Evolutionary conservation across 1,140 invertebrate species (phyloP).

Genomic region (Hypsibius dujardini): DNA sequence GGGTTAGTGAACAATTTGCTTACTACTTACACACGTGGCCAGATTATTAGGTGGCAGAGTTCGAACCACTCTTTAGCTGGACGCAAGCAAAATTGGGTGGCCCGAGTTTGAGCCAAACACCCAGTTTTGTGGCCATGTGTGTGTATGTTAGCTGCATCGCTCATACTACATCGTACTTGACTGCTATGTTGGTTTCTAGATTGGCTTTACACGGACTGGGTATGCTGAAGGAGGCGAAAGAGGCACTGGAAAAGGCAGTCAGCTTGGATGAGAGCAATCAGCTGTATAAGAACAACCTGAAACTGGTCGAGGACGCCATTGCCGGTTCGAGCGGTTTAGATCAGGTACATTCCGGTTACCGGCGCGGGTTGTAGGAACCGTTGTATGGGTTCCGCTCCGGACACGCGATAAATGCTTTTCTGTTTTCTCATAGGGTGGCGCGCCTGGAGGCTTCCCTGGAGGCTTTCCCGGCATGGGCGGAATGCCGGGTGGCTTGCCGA

Average conservation of each 20-base stretch:
- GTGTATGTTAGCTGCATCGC: too few species aligned
- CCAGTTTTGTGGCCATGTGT: too few species aligned
- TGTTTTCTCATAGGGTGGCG: too few species aligned
- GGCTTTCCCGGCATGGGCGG: conserved; percentile 7
- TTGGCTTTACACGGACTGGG: conserved; percentile 68
- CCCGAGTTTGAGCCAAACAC: too few species aligned
- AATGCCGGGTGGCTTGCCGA: not conserved
- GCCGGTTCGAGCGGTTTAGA: not conserved
- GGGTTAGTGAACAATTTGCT: conserved; percentile 40
- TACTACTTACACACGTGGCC: too few species aligned
- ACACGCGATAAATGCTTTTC: too few species aligned
- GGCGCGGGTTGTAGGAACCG: too few species aligned
- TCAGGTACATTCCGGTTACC: too few species aligned
- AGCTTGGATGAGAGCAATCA: conserved; percentile 80
- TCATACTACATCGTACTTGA: too few species aligned
- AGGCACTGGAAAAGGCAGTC: conserved; percentile 67
- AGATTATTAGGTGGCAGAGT: too few species aligned
- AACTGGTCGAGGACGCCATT: conserved; percentile 25
- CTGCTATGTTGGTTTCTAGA: conserved; percentile 33
- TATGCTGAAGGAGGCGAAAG: conserved; percentile 57
- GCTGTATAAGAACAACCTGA: conserved; percentile 69
- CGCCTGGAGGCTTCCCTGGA: not conserved
- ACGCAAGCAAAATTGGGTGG: not conserved
- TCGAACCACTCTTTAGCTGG: not conserved
- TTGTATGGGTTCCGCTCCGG: too few species aligned